Percentiles rank a stretch among this genome's conserved stretches.
phyloP scores from a whole-genome alignment of 1,140 invertebrate genomes.

The Holcopasites calliopsidis region DNA sequence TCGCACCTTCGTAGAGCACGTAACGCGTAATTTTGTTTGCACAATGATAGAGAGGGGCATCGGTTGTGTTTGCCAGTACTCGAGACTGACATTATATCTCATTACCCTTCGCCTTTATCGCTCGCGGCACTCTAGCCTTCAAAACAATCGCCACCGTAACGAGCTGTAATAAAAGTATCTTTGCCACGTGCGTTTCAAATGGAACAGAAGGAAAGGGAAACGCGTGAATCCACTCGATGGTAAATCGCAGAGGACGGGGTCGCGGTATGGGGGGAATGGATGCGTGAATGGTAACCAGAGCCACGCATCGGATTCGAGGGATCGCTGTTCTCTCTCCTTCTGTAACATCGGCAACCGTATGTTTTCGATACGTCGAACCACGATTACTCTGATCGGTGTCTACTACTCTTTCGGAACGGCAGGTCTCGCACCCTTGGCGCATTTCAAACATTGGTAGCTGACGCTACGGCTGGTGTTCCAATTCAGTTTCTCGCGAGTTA shows the following conservation, averaged over 20 bases:
- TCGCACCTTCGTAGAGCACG: not conserved
- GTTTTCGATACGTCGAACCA: not conserved
- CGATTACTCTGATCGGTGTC: slow-evolving; percentile 6
- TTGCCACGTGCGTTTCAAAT: not conserved
- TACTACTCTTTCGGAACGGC: not conserved
- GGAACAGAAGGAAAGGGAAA: not conserved
- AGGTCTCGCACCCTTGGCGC: no score
- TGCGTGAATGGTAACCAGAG: no score
- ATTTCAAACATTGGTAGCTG: no score
- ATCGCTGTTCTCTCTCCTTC: not conserved
- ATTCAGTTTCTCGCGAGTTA: not conserved
- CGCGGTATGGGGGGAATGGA: no score
- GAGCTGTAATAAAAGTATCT: slow-evolving; percentile 23
- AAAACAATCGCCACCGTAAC: slow-evolving; percentile 4
- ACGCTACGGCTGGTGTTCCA: no score
- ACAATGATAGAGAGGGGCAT: slow-evolving; percentile 37
- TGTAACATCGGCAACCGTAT: not conserved
- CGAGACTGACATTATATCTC: slow-evolving; percentile 44
- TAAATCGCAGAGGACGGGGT: no score
- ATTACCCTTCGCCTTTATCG: slow-evolving; percentile 51
- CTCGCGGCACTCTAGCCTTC: slow-evolving; percentile 31
- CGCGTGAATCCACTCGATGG: not conserved
- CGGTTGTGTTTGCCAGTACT: slow-evolving; percentile 44
- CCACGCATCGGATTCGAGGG: no score
- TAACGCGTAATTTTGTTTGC: slow-evolving; percentile 50